phyloP scores from a whole-genome alignment of 2,888 invertebrate genomes.

The Platerodrilus igneus region DNA sequence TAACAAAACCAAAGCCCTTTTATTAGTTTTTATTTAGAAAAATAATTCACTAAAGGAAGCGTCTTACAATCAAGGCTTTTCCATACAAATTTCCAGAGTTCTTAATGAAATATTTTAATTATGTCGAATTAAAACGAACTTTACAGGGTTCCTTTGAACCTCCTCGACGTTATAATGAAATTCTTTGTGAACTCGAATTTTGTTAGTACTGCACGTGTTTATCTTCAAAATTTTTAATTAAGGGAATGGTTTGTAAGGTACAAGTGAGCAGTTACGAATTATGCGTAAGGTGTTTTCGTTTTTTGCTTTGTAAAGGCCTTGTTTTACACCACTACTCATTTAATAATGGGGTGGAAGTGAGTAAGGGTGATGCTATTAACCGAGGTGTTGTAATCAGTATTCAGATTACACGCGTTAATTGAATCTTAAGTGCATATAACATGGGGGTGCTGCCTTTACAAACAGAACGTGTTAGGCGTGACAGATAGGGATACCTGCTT shows the following conservation, averaged over 20 bases:
- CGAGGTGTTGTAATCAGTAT: constrained; percentile 26
- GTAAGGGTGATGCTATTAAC: constrained; percentile 12
- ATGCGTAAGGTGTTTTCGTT: too few relatives aligned
- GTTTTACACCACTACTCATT: constrained; percentile 7
- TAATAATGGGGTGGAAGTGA: constrained; percentile 13
- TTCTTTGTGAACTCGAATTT: constrained; percentile 33
- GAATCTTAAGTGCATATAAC: constrained; percentile 22
- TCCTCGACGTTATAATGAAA: constrained; percentile 33
- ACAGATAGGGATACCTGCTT: constrained; percentile 16
- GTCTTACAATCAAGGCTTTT: too few relatives aligned
- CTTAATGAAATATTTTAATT: constrained; percentile 38
- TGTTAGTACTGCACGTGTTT: constrained; percentile 22
- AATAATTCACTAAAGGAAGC: too few relatives aligned
- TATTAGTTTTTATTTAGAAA: too few relatives aligned
- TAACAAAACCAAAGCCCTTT: too few relatives aligned
- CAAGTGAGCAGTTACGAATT: too few relatives aligned
- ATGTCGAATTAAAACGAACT: constrained; percentile 29
- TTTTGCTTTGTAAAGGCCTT: too few relatives aligned
- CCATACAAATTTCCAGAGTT: constrained; percentile 32
- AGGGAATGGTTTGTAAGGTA: constrained; percentile 12
- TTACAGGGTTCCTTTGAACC: constrained; percentile 32
- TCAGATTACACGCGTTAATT: constrained; percentile 26
- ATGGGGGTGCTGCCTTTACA: constrained; percentile 15
- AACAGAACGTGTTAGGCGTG: constrained; percentile 19
- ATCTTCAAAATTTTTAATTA: constrained; percentile 24